A percentile compares a stretch with the other conserved stretches of the same genome.
Conservation (phyloP, 2,888 invertebrate species). For the Beris morrisii region DNA sequence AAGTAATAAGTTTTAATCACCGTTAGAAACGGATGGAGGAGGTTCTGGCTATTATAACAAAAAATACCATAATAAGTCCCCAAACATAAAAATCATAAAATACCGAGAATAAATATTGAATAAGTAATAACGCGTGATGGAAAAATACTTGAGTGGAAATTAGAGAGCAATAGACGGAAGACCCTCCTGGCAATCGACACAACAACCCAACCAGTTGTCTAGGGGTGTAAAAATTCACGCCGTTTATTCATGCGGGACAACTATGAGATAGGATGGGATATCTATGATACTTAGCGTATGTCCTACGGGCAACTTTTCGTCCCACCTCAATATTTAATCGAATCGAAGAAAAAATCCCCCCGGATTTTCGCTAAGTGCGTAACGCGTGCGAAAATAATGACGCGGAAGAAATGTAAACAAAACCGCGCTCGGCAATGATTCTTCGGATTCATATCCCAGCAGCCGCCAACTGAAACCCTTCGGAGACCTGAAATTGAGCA, state of each 20-base stretch:
- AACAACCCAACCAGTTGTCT: background rate
- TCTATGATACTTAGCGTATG: background rate
- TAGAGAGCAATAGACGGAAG: background rate
- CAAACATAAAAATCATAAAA: constrained; percentile 15
- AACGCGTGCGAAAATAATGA: too few relatives aligned
- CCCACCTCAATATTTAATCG: too few relatives aligned
- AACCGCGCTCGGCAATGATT: too few relatives aligned
- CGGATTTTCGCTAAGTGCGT: too few relatives aligned
- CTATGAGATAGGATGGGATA: background rate
- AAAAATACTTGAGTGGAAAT: background rate
- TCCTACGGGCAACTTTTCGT: too few relatives aligned
- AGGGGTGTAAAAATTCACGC: constrained; percentile 13
- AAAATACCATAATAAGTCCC: background rate
- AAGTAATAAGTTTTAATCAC: constrained; percentile 4
- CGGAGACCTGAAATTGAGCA: too few relatives aligned
- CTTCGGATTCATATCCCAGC: too few relatives aligned
- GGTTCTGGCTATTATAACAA: background rate
- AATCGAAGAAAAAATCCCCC: too few relatives aligned
- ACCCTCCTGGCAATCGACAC: background rate
- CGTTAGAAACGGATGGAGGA: constrained; percentile 1
- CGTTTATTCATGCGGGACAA: background rate
- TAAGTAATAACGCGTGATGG: background rate
- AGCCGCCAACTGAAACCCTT: too few relatives aligned
- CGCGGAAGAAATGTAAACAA: too few relatives aligned
- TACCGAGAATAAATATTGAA: constrained; percentile 8